Percentiles rank a stretch among this genome's conserved stretches.
Conservation (phyloP, 2,888 invertebrate species). For the Eupithecia subumbrata region DNA sequence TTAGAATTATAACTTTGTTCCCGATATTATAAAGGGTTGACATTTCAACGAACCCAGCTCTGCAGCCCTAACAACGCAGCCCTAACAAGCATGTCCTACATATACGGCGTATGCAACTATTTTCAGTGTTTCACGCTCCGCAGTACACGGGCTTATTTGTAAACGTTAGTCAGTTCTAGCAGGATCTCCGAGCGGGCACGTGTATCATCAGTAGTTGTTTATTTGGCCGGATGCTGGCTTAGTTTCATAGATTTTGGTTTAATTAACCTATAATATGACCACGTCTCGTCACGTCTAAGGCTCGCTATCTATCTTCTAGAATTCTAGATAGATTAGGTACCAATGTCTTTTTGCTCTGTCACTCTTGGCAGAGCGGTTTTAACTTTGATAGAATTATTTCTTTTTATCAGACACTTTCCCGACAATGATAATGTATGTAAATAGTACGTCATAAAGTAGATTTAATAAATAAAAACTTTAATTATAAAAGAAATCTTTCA, state of each 20-base stretch:
- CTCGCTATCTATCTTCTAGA: no score
- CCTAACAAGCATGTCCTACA: constrained; percentile 2
- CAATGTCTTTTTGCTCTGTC: no score
- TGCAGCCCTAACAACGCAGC: background rate
- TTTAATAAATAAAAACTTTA: no score
- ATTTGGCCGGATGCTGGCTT: background rate
- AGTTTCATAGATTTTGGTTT: background rate
- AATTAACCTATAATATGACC: no score
- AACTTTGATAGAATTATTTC: no score
- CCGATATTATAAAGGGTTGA: background rate
- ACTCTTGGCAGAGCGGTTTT: no score
- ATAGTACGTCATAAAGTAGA: no score
- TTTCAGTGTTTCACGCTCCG: constrained; percentile 8
- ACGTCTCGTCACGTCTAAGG: no score
- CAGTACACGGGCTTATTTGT: constrained; percentile 1
- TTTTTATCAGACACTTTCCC: no score
- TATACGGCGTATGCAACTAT: background rate
- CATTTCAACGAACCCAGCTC: background rate
- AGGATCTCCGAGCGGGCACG: background rate
- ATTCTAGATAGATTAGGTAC: no score
- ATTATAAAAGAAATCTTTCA: no score
- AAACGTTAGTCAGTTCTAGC: background rate
- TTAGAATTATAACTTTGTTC: background rate
- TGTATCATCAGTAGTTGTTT: background rate
- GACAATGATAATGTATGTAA: no score